A percentile compares a stretch with the other conserved stretches of the same genome.
Evolutionary conservation across 2,113 vertebrate genomes (phyloP).

Genomic region (Castor canadensis): DNA sequence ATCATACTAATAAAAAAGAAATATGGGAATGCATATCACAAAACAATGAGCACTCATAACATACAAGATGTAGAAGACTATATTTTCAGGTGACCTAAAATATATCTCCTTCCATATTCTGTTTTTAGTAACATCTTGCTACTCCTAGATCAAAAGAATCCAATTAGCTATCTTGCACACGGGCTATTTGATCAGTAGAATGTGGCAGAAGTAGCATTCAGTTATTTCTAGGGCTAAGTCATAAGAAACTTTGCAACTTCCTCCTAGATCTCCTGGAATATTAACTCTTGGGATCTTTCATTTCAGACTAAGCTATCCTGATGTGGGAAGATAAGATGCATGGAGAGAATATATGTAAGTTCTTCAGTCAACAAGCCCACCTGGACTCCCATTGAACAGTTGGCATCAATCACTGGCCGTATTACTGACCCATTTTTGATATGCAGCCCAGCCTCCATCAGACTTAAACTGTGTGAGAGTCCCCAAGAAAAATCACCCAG

Average conservation of each 20-base stretch:
- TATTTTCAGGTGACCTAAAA: background rate
- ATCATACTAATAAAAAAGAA: too few relatives aligned
- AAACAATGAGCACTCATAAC: background rate
- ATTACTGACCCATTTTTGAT: background rate
- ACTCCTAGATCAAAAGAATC: background rate
- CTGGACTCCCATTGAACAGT: background rate
- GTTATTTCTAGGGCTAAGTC: background rate
- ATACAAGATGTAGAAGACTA: background rate
- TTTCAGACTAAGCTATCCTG: background rate
- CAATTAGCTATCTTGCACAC: background rate
- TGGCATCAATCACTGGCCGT: background rate
- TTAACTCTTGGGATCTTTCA: background rate
- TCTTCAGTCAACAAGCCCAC: constrained; percentile 4
- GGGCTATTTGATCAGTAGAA: background rate
- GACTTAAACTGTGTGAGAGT: background rate
- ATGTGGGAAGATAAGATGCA: background rate
- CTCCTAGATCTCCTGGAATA: background rate
- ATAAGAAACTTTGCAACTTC: background rate
- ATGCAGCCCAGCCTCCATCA: background rate
- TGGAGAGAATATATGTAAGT: background rate
- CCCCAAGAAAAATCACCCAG: background rate
- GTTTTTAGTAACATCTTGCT: background rate
- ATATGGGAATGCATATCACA: background rate
- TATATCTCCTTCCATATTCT: background rate
- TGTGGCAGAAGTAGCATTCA: background rate